Base-by-base conservation (phyloP, 2,113 vertebrate species). In the Artemisiospiza belli region DNA sequence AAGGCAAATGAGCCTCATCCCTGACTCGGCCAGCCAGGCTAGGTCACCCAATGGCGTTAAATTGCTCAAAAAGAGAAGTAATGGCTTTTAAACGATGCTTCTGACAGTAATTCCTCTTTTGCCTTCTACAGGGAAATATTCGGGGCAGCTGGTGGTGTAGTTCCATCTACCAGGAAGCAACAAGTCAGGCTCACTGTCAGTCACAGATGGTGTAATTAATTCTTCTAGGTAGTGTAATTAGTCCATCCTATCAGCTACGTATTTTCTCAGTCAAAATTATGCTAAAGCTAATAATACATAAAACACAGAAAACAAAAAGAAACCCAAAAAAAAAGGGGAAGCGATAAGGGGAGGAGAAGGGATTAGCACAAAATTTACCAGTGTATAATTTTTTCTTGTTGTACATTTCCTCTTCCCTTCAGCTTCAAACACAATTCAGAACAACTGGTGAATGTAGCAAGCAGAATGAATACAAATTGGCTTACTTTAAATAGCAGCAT, bases 161-260 rank as follows among this genome's bases (percentile, higher is more conserved):
- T 87, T 97, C 89, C 86, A 93, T 96, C 96, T 97, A 93, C 96
- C 93, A 97, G 95, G 87, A 96, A 95, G 87, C 63, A 94, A 95
- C 78, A 84, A 97, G 94, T 96, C 87, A 92, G 94, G 76, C 94
- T 94, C 63, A 35, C 95, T 96, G 95, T 97, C 97, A 97, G 93
- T 97, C 95, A 97, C 97, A 97, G 96, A 97, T 96, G 95, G 96
- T 95, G 91, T 97, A 97, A 97, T 97, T 97, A 97, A 96, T 97
- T 97, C 93, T 97, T 96, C 94, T 95, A 97, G 97, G 96, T 97
- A 95, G 96, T 87, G 95, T 96, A 97, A 97, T 97, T 97, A 97
- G 95, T 94, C 90, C 30, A 0, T 97, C 93, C 95, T 96, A 96
- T 97, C 95, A 96, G 93, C 96, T 94, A 95, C 84, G 92, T 95